Evolutionary conservation across 30 jellyfish, hydroid and myxozoan species (phyloP).

Genomic region (Clytia hemisphaerica): DNA sequence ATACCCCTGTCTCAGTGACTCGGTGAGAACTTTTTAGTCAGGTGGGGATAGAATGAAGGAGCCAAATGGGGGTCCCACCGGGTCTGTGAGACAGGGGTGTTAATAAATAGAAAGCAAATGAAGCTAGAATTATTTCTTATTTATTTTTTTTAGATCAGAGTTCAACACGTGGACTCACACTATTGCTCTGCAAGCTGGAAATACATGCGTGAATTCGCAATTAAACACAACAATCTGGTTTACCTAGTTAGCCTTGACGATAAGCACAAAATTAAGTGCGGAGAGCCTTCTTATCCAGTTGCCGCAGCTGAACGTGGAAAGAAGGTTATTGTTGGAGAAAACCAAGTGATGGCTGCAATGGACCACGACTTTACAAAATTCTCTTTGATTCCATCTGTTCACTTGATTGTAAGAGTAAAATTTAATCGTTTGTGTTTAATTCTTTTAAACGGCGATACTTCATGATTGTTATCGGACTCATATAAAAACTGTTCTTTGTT

Average conservation of each 20-base stretch:
- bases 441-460: too few relatives aligned
- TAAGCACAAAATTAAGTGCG: constrained; percentile 14
- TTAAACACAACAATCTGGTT: background rate
- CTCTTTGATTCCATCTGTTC: constrained; percentile 24
- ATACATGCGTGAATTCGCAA: constrained; percentile 19
- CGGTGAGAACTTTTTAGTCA: too few relatives aligned
- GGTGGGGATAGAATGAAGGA: too few relatives aligned
- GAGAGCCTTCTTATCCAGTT: constrained; percentile 30
- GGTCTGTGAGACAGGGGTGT: too few relatives aligned
- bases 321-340: background rate
- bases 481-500: too few relatives aligned
- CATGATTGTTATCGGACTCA: too few relatives aligned
- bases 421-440: too few relatives aligned
- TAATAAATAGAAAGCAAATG: too few relatives aligned
- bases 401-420: background rate
- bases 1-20: too few relatives aligned
- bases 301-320: constrained; percentile 29
- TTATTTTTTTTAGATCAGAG: too few relatives aligned
- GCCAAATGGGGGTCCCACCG: too few relatives aligned
- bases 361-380: constrained; percentile 33
- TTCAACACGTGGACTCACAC: constrained; percentile 7
- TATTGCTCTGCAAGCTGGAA: constrained; percentile 13
- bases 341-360: constrained; percentile 9
- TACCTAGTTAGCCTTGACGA: constrained; percentile 22
- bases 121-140: too few relatives aligned